Base-by-base conservation (phyloP, 2,797 vertebrate species). In the Thamnophis elegans region DNA sequence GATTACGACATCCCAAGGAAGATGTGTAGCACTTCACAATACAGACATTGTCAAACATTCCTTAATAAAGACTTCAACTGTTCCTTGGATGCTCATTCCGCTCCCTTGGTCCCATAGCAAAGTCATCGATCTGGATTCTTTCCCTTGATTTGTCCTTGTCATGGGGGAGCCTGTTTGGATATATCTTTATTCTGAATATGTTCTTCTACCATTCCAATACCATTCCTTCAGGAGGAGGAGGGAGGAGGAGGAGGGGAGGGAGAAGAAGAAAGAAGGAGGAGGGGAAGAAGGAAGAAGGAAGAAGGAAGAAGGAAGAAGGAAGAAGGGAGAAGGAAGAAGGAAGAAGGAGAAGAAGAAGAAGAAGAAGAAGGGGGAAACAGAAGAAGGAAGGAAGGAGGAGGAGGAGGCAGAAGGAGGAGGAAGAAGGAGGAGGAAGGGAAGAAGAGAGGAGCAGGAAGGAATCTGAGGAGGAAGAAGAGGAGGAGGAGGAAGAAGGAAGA, bases 391-490 rank as follows among this genome's bases (percentile, higher is more conserved):
- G 20, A 6, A 7, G 1, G 56, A 6, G 5, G 56, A 56, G 55
- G 55, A 56, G 13, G 55, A 28, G 11, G 54, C 2, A 53, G 53
- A 10, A 54, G 11, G 11, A 54, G 11, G 53, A 54, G 11, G 11
- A 54, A 0, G 53, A 53, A 11, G 10, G 1, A 53, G 55, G 5
- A 56, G 16, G 18, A 20, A 58, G 1, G 20, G 5, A 0, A 22
- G 1, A 14, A 13, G 13, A 55, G 20, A 8, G 1, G 7, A 9
- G n/a, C n/a, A n/a, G 0, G 58, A 1, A 1, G 20, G 55, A 8
- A 7, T 42, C 42, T 3, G 20, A 3, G 7, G 58, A 9, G 6
- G 20, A 22, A 2, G 22, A 25, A 2, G 2, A 25, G 9, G 22
- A 25, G 0, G 58, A 8, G 2, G 58, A 62, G 2, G 6, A 20